Percentiles rank a stretch among this genome's conserved stretches.
Evolutionary conservation across 2,113 vertebrate genomes (phyloP).

Genomic region (Ornithorhynchus anatinus): DNA sequence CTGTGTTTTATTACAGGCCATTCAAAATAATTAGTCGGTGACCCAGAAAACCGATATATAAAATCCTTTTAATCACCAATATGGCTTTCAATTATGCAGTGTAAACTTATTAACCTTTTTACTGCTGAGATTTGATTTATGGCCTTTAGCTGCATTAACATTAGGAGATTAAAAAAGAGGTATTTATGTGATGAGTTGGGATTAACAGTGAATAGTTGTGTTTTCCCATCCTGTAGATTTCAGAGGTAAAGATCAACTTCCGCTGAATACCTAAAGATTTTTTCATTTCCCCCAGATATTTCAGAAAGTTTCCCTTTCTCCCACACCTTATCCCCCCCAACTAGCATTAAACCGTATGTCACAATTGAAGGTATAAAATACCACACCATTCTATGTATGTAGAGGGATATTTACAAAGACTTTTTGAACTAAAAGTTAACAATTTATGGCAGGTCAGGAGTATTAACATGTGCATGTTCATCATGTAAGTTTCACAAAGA

Average conservation of each 20-base stretch:
- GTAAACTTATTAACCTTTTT: conserved; percentile 83
- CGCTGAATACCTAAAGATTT: conserved; percentile 12
- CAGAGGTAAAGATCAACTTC: conserved; percentile 28
- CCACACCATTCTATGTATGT: too few species aligned
- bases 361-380: too few species aligned
- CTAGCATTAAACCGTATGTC: too few species aligned
- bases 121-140: conserved; percentile 78
- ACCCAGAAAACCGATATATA: conserved; percentile 79
- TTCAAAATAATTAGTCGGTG: conserved; percentile 80
- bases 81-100: conserved; percentile 78
- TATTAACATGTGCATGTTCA: too few species aligned
- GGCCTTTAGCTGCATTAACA: conserved; percentile 68
- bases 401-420: too few species aligned
- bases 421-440: too few species aligned
- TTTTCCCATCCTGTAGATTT: conserved; percentile 16
- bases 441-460: too few species aligned
- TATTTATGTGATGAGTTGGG: conserved; percentile 42
- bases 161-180: conserved; percentile 63
- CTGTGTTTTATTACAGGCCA: conserved; percentile 71
- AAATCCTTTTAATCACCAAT: conserved; percentile 81
- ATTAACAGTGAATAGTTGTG: conserved; percentile 51
- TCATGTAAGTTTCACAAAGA: too few species aligned
- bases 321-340: too few species aligned
- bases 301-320: conserved; percentile 24
- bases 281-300: conserved; percentile 3